Percentiles rank a stretch among this genome's conserved stretches.
phyloP scores from a whole-genome alignment of 2,797 vertebrate genomes.

The Rhadinocentrus ornatus region DNA sequence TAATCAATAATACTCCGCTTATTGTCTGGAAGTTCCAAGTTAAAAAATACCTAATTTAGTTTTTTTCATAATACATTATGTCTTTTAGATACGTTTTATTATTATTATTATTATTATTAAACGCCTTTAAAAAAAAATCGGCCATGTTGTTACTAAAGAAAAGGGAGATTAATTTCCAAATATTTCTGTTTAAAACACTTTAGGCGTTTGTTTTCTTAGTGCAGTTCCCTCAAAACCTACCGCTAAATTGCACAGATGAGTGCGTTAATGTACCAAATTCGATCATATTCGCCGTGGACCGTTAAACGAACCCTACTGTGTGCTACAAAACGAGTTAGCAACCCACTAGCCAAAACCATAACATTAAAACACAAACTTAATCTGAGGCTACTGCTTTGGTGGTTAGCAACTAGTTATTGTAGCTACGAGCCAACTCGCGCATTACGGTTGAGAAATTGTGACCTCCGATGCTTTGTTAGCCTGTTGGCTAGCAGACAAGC shows the following conservation, averaged over 20 bases:
- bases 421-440: constrained; percentile 35
- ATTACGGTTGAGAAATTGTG: constrained; percentile 18
- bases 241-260: neutral
- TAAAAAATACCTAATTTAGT: neutral
- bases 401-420: constrained; percentile 5
- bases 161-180: neutral
- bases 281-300: neutral
- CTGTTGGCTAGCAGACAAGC: constrained; percentile 48
- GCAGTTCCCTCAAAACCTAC: neutral
- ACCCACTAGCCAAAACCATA: neutral
- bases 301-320: neutral
- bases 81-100: neutral
- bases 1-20: neutral
- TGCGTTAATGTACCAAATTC: neutral
- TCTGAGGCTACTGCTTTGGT: neutral
- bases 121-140: neutral
- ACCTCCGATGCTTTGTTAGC: constrained; percentile 74
- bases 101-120: too few relatives aligned
- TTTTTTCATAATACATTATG: neutral
- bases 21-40: neutral
- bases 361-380: neutral
- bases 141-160: fast-evolving
- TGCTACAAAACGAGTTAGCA: neutral
- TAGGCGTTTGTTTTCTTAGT: neutral
- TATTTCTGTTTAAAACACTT: neutral